phyloP scores from a whole-genome alignment of 1,140 invertebrate species.

The Drosophila micromelanica region DNA sequence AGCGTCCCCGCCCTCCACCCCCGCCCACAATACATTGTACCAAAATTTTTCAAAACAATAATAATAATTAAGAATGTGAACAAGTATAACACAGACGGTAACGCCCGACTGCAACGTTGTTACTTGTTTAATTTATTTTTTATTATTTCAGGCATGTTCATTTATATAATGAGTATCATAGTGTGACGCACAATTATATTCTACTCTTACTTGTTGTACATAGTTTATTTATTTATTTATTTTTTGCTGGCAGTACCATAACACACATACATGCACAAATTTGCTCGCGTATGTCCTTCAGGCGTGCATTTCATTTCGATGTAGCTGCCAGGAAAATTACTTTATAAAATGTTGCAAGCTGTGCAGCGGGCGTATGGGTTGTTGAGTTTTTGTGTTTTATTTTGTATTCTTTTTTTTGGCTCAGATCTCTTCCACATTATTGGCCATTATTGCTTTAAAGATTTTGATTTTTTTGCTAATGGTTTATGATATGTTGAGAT shows the following conservation, averaged over 20 bases:
- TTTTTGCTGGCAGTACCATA: slow-evolving; percentile 44
- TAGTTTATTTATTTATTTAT: slow-evolving; percentile 18
- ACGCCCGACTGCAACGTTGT: too few relatives aligned
- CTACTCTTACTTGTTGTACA: too few relatives aligned
- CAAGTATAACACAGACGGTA: too few relatives aligned
- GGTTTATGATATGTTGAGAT: slow-evolving; percentile 37
- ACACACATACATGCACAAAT: slow-evolving; percentile 32
- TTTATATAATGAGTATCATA: too few relatives aligned
- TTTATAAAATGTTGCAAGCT: slow-evolving; percentile 79
- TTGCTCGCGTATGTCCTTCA: slow-evolving; percentile 56
- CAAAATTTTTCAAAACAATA: too few relatives aligned
- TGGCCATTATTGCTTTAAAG: slow-evolving; percentile 23
- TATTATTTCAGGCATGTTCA: too few relatives aligned
- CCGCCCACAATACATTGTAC: too few relatives aligned
- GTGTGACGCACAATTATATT: too few relatives aligned
- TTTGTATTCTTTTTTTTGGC: neutral
- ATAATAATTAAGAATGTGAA: too few relatives aligned
- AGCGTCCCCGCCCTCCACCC: too few relatives aligned
- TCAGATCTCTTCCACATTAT: slow-evolving; percentile 2
- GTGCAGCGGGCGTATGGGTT: slow-evolving; percentile 29
- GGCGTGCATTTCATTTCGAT: slow-evolving; percentile 77
- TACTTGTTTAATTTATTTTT: too few relatives aligned
- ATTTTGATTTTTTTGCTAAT: slow-evolving; percentile 54
- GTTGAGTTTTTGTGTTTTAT: slow-evolving; percentile 26
- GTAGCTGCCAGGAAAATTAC: slow-evolving; percentile 71